Evolutionary conservation across 2,888 invertebrate genomes (phyloP).

Genomic region (Ypsolopha scabrella): DNA sequence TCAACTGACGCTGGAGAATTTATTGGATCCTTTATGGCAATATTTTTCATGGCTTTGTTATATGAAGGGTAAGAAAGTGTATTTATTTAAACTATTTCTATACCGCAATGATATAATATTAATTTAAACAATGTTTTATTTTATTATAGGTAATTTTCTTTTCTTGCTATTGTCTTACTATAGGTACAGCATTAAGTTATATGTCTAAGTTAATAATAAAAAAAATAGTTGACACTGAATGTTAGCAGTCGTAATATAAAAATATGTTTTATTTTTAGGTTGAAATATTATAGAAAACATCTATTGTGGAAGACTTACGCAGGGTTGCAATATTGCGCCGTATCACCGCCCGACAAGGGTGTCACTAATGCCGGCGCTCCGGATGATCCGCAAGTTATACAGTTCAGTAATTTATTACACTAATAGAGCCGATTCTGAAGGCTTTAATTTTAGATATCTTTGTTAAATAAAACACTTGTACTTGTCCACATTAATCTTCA

Average conservation of each 20-base stretch:
- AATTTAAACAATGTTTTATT: too few relatives aligned
- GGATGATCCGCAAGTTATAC: slow-evolving; percentile 80
- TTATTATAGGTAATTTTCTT: too few relatives aligned
- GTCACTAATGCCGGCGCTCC: slow-evolving; percentile 64
- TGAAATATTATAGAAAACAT: slow-evolving; percentile 79
- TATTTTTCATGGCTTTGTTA: slow-evolving; percentile 91
- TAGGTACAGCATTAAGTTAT: too few relatives aligned
- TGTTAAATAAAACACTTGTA: too few relatives aligned
- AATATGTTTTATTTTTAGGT: slow-evolving; percentile 37
- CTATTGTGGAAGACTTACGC: slow-evolving; percentile 90
- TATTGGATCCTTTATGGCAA: slow-evolving; percentile 90
- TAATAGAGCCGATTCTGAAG: too few relatives aligned
- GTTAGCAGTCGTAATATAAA: too few relatives aligned
- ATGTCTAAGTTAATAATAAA: too few relatives aligned
- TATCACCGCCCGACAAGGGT: slow-evolving; percentile 79
- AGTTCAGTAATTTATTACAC: slow-evolving; percentile 56
- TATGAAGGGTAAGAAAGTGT: slow-evolving; percentile 97
- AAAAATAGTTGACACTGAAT: too few relatives aligned
- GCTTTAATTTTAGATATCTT: too few relatives aligned
- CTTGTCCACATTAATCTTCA: too few relatives aligned
- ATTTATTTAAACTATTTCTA: background rate
- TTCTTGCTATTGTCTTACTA: too few relatives aligned
- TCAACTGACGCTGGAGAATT: slow-evolving; percentile 81
- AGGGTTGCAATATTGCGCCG: slow-evolving; percentile 86
- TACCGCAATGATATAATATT: background rate